phyloP scores from a whole-genome alignment of 64 coral and sea anemone species.

The Montipora capricornis region DNA sequence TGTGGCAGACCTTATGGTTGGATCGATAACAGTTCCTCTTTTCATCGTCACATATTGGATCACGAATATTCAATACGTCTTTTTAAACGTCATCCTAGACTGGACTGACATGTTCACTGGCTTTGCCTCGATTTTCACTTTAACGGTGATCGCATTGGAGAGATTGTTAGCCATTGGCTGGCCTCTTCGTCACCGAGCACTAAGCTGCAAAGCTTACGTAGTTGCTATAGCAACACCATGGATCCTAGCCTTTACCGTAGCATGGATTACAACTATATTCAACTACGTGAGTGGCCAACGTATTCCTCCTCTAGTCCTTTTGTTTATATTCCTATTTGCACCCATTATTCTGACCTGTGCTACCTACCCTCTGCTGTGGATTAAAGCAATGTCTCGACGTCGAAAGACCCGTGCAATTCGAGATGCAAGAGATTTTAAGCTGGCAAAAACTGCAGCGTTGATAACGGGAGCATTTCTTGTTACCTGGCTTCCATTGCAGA shows the following conservation, averaged over 20 bases:
- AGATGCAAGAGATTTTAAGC: neutral
- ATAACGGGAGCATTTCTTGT: neutral
- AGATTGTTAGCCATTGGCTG: conserved; percentile 34
- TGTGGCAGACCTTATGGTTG: neutral
- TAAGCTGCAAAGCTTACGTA: neutral
- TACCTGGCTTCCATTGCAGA: conserved; percentile 1
- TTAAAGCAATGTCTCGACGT: neutral
- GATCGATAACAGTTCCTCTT: neutral
- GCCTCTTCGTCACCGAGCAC: conserved; percentile 1
- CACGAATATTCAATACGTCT: neutral
- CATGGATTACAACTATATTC: too few species aligned
- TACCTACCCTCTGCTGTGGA: neutral
- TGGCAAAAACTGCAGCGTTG: neutral
- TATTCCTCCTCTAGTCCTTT: neutral
- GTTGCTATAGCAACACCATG: neutral
- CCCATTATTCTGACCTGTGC: neutral
- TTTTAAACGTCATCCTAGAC: neutral
- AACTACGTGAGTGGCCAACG: neutral
- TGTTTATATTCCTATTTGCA: neutral
- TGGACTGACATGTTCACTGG: conserved; percentile 55
- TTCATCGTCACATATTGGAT: neutral
- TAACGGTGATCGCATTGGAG: conserved; percentile 26
- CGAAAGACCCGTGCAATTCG: neutral
- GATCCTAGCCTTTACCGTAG: neutral
- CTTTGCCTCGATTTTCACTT: conserved; percentile 24